A percentile compares a stretch with the other conserved stretches of the same genome.
phyloP scores from a whole-genome alignment of 37 sponge, comb jelly and placozoan genomes.

The Crambe crambe region DNA sequence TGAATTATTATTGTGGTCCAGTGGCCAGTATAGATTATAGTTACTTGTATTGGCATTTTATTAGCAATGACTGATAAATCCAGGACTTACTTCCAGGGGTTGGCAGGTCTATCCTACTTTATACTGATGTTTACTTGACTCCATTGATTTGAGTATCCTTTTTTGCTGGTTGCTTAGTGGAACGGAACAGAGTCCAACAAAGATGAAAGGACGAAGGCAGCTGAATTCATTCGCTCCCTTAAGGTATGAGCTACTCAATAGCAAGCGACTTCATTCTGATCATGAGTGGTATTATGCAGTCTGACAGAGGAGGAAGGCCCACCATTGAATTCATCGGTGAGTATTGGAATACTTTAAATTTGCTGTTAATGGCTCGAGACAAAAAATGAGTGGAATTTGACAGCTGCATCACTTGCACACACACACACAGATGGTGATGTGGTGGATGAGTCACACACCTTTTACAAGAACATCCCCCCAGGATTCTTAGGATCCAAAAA shows the following conservation, averaged over 20 bases:
- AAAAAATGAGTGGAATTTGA: too few species aligned
- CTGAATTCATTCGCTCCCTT: conserved; percentile 76
- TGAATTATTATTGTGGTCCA: too few species aligned
- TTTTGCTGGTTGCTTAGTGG: conserved; percentile 63
- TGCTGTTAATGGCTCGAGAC: too few species aligned
- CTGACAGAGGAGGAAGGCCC: conserved; percentile 40
- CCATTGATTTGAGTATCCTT: background rate
- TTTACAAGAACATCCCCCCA: conserved; percentile 37
- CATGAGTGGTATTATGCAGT: too few species aligned
- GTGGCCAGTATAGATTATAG: too few species aligned
- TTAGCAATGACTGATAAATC: too few species aligned
- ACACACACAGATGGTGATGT: conserved; percentile 27
- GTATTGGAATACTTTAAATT: background rate
- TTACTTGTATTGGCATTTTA: too few species aligned
- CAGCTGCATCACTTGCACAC: background rate
- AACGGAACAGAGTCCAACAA: conserved; percentile 93
- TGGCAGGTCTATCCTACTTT: too few species aligned
- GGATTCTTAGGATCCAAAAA: conserved; percentile 33
- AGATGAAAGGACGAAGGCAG: conserved; percentile 95
- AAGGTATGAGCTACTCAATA: conserved; percentile 71
- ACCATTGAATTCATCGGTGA: conserved; percentile 7
- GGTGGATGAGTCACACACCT: conserved; percentile 25
- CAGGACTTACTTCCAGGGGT: too few species aligned
- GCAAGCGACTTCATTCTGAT: too few species aligned
- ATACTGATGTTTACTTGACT: too few species aligned